These are phyloP conservation scores for Eulemur rufifrons DNA, from an alignment of 2,113 vertebrate species.

Conservation along the genomic window DNA sequence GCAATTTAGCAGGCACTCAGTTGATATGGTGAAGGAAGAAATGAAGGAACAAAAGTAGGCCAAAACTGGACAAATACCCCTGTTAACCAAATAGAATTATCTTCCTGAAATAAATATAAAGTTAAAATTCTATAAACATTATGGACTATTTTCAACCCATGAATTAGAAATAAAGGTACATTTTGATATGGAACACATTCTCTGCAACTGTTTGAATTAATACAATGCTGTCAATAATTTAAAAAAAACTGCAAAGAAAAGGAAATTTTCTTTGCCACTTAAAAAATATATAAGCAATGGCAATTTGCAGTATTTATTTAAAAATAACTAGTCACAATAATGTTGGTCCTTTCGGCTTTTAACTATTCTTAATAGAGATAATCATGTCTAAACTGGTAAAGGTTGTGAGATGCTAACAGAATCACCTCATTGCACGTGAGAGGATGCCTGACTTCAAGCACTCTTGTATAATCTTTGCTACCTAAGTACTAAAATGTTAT, in stretches of 20 bases:
- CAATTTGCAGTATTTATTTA: neutral
- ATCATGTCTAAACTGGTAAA: neutral
- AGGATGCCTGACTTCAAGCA: neutral
- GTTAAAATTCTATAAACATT: neutral
- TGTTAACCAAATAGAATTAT: slow-evolving; percentile 8
- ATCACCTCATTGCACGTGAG: neutral
- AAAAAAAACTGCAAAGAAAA: neutral
- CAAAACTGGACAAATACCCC: neutral
- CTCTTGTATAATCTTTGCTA: neutral
- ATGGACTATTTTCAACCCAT: neutral
- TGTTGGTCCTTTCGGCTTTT: neutral
- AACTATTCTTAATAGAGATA: neutral
- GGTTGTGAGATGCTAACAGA: neutral
- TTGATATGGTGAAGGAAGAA: neutral
- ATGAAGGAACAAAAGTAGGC: neutral
- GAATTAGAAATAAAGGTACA: slow-evolving; percentile 54
- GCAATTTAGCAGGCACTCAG: neutral
- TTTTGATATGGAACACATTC: neutral
- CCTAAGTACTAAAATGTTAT: slow-evolving; percentile 9
- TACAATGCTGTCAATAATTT: neutral
- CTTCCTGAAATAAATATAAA: slow-evolving; percentile 51
- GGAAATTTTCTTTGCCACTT: neutral
- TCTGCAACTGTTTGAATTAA: slow-evolving; percentile 33
- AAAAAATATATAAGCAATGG: neutral
- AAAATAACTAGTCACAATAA: slow-evolving; percentile 9